Evolutionary conservation across 2,888 invertebrate genomes (phyloP).

Genomic region (Dryocosmus kuriphilus): DNA sequence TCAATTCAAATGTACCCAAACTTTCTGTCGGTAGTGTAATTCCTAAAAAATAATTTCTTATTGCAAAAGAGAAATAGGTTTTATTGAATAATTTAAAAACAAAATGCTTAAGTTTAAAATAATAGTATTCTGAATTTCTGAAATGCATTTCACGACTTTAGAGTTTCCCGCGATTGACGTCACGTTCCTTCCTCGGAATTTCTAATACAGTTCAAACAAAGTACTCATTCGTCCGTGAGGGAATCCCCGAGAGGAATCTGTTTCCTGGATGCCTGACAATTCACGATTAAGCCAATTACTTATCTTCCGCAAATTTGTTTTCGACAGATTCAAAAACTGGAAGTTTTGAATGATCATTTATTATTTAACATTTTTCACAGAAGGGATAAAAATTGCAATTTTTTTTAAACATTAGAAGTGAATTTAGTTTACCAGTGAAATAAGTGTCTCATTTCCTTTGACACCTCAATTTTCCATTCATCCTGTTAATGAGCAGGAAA

Average conservation of each 20-base stretch:
- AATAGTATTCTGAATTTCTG: background rate
- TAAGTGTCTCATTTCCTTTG: background rate
- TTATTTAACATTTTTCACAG: background rate
- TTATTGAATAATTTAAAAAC: background rate
- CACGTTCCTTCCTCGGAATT: background rate
- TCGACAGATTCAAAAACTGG: background rate
- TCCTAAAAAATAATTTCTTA: background rate
- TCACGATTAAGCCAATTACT: background rate
- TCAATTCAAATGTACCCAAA: too few relatives aligned
- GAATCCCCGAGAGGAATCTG: background rate
- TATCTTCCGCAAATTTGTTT: background rate
- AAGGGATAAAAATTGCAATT: background rate
- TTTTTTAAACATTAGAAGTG: too few relatives aligned
- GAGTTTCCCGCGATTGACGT: background rate
- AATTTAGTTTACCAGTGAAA: background rate
- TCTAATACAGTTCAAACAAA: background rate
- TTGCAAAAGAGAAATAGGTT: background rate
- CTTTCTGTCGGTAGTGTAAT: too few relatives aligned
- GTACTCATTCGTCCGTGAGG: background rate
- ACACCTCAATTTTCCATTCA: background rate
- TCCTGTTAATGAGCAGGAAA: background rate
- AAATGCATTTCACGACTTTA: background rate
- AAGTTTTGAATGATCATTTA: too few relatives aligned
- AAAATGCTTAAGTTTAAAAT: background rate
- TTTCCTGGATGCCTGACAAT: background rate